These are phyloP conservation scores for Dermatemys mawii DNA, from an alignment of 2,113 vertebrate genomes.

Conservation along the genomic window DNA sequence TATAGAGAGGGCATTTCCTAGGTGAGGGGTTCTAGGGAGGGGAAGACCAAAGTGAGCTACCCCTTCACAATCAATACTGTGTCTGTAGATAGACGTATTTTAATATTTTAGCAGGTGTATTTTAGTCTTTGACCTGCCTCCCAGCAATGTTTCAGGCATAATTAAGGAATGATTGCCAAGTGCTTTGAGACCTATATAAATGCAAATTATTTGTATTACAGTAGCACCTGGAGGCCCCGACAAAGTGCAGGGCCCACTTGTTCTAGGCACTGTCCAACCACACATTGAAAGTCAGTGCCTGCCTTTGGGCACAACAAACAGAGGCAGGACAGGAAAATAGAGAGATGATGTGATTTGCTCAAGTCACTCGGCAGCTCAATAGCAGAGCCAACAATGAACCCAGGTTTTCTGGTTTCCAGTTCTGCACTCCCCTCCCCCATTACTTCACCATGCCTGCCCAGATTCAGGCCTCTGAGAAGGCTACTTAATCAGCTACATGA, in stretches of 20 bases:
- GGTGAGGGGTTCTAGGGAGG: rapidly evolving
- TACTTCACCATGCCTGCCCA: neutral
- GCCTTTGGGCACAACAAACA: neutral
- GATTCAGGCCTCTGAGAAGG: too few relatives aligned
- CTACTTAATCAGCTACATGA: neutral
- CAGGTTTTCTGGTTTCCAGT: neutral
- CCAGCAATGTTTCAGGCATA: neutral
- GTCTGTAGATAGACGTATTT: neutral
- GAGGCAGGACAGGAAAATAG: neutral
- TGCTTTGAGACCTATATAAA: neutral
- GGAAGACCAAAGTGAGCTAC: neutral
- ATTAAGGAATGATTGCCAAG: rapidly evolving
- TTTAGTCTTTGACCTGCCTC: neutral
- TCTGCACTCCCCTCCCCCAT: neutral
- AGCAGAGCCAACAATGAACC: neutral
- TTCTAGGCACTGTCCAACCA: too few relatives aligned
- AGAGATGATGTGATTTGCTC: neutral
- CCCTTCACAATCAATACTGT: neutral
- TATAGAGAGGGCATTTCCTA: neutral
- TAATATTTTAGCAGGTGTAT: neutral
- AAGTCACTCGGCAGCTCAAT: neutral
- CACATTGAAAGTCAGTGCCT: neutral
- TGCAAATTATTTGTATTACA: neutral
- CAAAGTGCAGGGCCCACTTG: neutral
- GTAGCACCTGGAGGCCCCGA: too few relatives aligned